A percentile compares a stretch with the other conserved stretches of the same genome.
Conservation (phyloP, 2,113 vertebrate species). For the Laterallus jamaicensis region DNA sequence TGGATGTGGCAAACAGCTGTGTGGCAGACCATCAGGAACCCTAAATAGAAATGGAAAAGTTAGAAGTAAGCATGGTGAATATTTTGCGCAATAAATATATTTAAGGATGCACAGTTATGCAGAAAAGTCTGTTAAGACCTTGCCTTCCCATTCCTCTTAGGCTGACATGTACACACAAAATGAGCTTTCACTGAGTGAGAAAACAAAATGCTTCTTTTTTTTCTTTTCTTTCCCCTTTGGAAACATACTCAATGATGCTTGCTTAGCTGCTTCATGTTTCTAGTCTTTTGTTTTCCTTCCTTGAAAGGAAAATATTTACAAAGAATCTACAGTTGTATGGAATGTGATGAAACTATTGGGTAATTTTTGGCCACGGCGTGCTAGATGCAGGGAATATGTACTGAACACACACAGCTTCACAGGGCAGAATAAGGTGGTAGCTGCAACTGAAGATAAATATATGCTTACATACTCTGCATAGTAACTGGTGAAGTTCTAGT, state of each 20-base stretch:
- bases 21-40: neutral
- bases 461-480: neutral
- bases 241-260: neutral
- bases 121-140: neutral
- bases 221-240: neutral
- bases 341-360: neutral
- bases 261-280: constrained; percentile 37
- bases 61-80: neutral
- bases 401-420: neutral
- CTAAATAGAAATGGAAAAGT: neutral
- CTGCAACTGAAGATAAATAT: neutral
- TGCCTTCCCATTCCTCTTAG: neutral
- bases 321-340: constrained; percentile 45
- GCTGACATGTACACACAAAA: neutral
- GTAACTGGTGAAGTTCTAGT: neutral
- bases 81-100: neutral
- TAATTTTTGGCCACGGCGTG: neutral
- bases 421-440: neutral
- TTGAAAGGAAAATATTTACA: constrained; percentile 64
- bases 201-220: neutral
- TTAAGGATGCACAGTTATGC: neutral
- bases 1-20: neutral
- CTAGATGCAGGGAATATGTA: neutral
- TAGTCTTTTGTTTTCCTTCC: neutral
- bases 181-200: neutral